Percentiles rank a stretch among this genome's conserved stretches.
These are phyloP conservation scores for Salvelinus alpinus DNA, from an alignment of 2,113 vertebrate species.

Conservation along the genomic window DNA sequence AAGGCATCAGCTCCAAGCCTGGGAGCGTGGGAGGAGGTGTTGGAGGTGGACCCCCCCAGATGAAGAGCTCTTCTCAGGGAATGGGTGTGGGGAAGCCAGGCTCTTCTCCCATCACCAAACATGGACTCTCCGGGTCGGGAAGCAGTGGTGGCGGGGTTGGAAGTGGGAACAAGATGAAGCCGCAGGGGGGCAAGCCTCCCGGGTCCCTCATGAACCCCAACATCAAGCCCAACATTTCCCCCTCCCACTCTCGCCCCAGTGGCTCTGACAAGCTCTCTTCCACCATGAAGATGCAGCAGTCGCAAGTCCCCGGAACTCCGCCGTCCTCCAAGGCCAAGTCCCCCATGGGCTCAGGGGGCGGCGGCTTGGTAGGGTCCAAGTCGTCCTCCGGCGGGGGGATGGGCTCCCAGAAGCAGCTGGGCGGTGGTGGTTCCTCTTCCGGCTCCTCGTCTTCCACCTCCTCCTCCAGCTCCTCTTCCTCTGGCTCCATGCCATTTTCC, in stretches of 20 bases:
- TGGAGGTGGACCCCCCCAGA: constrained; percentile 73
- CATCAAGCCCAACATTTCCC: constrained; percentile 97
- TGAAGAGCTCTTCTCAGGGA: constrained; percentile 89
- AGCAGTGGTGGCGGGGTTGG: constrained; percentile 72
- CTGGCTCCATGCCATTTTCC: constrained; percentile 76
- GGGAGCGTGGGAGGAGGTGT: constrained; percentile 76
- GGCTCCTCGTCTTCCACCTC: constrained; percentile 76
- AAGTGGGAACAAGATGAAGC: constrained; percentile 86
- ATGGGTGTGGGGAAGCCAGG: constrained; percentile 86
- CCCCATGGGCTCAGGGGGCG: constrained; percentile 89
- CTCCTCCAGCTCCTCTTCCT: constrained; percentile 77
- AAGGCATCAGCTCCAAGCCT: constrained; percentile 85
- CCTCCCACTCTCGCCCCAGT: constrained; percentile 92
- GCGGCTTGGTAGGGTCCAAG: constrained; percentile 84
- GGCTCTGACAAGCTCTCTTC: constrained; percentile 91
- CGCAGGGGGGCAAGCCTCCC: constrained; percentile 91
- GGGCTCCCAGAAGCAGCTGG: constrained; percentile 83
- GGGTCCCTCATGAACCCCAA: constrained; percentile 93
- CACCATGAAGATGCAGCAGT: constrained; percentile 89
- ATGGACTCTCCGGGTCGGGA: constrained; percentile 78
- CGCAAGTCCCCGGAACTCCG: constrained; percentile 89
- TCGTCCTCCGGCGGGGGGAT: constrained; percentile 89
- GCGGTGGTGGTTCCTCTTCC: constrained; percentile 68
- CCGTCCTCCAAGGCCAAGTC: constrained; percentile 97
- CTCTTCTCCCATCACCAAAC: constrained; percentile 93